phyloP scores from a whole-genome alignment of 1,140 invertebrate genomes.

The Pissodes strobi region DNA sequence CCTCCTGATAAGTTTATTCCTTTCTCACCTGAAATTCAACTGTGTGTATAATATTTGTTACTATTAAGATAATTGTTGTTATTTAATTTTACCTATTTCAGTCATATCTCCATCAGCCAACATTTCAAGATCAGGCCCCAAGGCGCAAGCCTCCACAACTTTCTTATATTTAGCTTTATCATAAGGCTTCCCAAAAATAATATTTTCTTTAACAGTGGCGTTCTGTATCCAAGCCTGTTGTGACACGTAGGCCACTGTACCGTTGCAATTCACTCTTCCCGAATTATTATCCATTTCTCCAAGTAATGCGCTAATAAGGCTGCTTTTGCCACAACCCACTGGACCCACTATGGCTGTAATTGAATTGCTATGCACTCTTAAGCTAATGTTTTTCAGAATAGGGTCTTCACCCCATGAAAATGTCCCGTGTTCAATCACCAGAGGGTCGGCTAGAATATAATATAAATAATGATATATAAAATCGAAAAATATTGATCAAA shows the following conservation, averaged over 20 bases:
- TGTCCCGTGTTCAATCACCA: constrained; percentile 59
- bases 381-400: constrained; percentile 74
- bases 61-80: background rate
- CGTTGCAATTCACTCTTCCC: constrained; percentile 68
- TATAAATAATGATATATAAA: too few species aligned
- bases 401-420: constrained; percentile 76
- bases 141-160: constrained; percentile 82
- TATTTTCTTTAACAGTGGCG: constrained; percentile 84
- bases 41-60: background rate
- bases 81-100: constrained; percentile 75
- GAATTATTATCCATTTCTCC: constrained; percentile 86
- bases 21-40: constrained; percentile 16
- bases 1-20: constrained; percentile 95
- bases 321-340: constrained; percentile 90
- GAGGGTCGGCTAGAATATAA: constrained; percentile 53
- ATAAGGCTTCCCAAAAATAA: constrained; percentile 75
- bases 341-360: constrained; percentile 85
- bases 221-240: constrained; percentile 97
- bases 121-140: constrained; percentile 84
- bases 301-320: constrained; percentile 80
- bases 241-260: constrained; percentile 83
- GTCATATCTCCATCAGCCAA: constrained; percentile 87
- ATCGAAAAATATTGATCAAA: too few species aligned
- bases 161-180: constrained; percentile 77
- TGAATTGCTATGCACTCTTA: constrained; percentile 67